Base-by-base conservation (phyloP, 2,888 invertebrate genomes). In the Callimorpha dominula region DNA sequence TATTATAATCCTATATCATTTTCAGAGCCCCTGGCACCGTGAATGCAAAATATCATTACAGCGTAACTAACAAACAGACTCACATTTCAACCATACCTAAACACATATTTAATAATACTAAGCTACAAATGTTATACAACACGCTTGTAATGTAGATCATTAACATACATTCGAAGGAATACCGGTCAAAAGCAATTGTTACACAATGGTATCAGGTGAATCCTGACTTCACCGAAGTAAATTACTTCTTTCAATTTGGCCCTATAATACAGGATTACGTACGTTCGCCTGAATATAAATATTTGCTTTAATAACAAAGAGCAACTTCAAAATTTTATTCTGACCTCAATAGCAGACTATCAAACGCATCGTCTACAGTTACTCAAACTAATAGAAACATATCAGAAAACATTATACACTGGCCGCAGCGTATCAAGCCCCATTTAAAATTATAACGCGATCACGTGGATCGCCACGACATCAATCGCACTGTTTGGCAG, bases 391-490 rank as follows among this genome's bases (percentile, higher is more conserved):
- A 81, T 77, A 81, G 70, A 80, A 75, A 77, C 60, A 83, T 65
- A 75, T 78, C 71, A 78, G 71, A 80, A 76, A 77, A 80, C 78
- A 73, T 75, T 71, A 72, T 76, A 78, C 75, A 62, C 71, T 67
- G 74, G 69, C 65, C 63, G 68, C 63, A 65, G 70, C 71, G 79
- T 78, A 79, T 70, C 68, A n/a, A 52, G 20, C 63, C 60, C 54
- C 75, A 87, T 89, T 88, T 86, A 78, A 87, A 88, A 85, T 86
- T 86, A 66, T 78, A 86, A 86, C 80, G 50, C 65, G 73, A 74
- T 89, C 89, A 89, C 90, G 87, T 85, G 87, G 85, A 75, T 17
- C 54, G 81, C 77, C 87, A 87, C 86, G 88, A 75, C 78, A 76
- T 74, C 73, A 75, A 73, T 72, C 72, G 50, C 77, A 78, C 73